Base-by-base conservation (phyloP, 2,113 vertebrate genomes). In the Mustelus asterias region DNA sequence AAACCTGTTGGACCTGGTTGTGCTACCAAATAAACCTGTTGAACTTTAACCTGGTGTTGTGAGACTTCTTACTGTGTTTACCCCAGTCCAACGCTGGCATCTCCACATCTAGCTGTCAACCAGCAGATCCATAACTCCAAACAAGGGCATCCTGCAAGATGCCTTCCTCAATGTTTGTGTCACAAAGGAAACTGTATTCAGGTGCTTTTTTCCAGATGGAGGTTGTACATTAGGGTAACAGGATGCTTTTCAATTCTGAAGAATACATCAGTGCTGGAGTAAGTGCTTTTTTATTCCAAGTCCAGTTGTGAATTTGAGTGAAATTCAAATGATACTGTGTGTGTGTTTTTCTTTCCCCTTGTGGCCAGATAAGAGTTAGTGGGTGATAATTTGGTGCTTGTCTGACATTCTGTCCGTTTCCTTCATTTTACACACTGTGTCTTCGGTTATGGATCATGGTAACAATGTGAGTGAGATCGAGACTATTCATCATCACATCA, bases 401-500 rank as follows among this genome's bases (percentile, higher is more conserved):
- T n/a, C 58, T 92, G 88, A 63, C 18, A 29, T 67, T 22, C 60
- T 67, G 60, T 67, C 33, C n/a, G 6, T 67, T n/a, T 93, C 89
- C 60, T 93, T 58, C 58, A 18, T 44, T 93, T 63, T 98, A 99
- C 37, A 98, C 95, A 0, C 98, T 99, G 95, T 97, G 97, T 96
- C 98, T 97, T 96, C 98, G 97, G 96, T 97, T 98, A 97, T 99
- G 98, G 96, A 99, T 98, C 98, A 98, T 98, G 92, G 98, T 97
- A 96, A 98, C 97, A 1, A 99, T 99, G 97, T 99, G 98, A 24
- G 97, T 97, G 72, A 99, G 97, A 96, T 99, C 98, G 97, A 99
- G 96, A 96, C 98, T 99, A 95, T 98, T 99, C 97, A 98, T 98
- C 98, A 99, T 98, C 96, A 99, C 98, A 76, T 98, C 98, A 98